Percentiles rank a stretch among this genome's conserved stretches.
These are phyloP conservation scores for Rhynchopsitta pachyrhyncha DNA, from an alignment of 2,113 vertebrate genomes.

Conservation along the genomic window DNA sequence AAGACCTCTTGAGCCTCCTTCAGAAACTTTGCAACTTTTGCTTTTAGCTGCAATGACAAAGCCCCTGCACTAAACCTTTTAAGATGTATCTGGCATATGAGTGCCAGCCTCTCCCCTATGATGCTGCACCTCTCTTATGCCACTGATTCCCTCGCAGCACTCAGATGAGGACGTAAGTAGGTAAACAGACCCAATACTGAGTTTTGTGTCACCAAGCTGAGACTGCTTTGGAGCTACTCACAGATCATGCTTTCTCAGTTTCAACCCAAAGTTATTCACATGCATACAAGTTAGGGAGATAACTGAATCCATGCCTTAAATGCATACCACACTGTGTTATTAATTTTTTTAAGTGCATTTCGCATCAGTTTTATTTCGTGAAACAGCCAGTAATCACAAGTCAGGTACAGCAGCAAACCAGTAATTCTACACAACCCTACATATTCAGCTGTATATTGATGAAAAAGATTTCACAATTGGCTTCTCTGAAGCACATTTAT, in stretches of 20 bases:
- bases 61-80: not conserved
- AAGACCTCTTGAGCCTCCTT: not conserved
- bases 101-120: not conserved
- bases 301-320: not conserved
- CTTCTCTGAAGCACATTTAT: not conserved
- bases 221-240: not conserved
- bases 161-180: not conserved
- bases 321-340: not conserved
- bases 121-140: not conserved
- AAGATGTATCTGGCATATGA: not conserved
- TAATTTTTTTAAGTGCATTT: not conserved
- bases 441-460: not conserved
- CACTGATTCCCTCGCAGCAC: not conserved
- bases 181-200: not conserved
- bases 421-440: not conserved
- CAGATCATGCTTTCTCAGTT: not conserved
- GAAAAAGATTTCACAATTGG: constrained; percentile 1
- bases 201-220: not conserved
- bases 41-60: not conserved
- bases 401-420: not conserved
- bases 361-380: not conserved
- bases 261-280: not conserved
- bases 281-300: not conserved
- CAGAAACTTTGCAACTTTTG: not conserved
- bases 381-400: not conserved